Evolutionary conservation across 2,113 vertebrate genomes (phyloP).

Genomic region (Alethe castanea): DNA sequence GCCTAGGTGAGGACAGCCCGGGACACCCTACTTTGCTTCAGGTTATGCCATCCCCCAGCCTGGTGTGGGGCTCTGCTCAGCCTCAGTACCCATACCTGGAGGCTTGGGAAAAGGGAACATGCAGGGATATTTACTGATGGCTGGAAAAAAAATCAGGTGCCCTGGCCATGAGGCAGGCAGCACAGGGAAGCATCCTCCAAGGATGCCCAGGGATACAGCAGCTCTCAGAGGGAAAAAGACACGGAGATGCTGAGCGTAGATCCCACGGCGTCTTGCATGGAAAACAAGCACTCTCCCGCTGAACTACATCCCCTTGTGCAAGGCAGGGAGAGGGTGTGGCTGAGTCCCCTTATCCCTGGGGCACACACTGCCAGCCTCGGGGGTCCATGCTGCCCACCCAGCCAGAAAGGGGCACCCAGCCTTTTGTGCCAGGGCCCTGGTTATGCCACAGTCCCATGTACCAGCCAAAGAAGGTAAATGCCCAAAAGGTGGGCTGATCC

Average conservation of each 20-base stretch:
- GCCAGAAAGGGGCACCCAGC: neutral
- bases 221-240: accelerated
- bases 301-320: neutral
- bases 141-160: neutral
- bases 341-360: neutral
- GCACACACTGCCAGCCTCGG: neutral
- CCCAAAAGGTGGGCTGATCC: neutral
- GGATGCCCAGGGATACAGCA: neutral
- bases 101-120: accelerated
- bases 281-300: neutral
- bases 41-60: too few species aligned
- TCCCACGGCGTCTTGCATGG: neutral
- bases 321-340: neutral
- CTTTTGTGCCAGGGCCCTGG: neutral
- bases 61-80: neutral
- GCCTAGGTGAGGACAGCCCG: accelerated
- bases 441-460: neutral
- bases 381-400: too few species aligned
- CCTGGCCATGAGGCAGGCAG: neutral
- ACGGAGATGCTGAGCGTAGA: neutral
- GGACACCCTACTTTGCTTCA: too few species aligned
- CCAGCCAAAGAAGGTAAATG: neutral
- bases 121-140: neutral
- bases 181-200: neutral
- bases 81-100: accelerated